Conservation (phyloP, 2,113 vertebrate genomes). For the Balaeniceps rex region DNA sequence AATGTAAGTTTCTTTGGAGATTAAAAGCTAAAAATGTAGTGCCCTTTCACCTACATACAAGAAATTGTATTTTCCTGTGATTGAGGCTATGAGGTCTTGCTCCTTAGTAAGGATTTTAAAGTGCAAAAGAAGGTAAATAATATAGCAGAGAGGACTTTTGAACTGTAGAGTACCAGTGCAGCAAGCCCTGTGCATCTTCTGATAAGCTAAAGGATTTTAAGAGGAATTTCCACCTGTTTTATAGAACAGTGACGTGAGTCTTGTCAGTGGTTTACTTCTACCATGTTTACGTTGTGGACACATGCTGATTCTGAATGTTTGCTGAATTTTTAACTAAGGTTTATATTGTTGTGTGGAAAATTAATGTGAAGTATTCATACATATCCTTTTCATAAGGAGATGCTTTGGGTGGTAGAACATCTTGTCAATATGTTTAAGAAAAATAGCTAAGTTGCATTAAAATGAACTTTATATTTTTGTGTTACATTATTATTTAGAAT, state of each 20-base stretch:
- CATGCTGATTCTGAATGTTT: not conserved
- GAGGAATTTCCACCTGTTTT: not conserved
- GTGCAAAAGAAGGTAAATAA: not conserved
- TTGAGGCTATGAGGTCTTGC: not conserved
- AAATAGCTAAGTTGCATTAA: not conserved
- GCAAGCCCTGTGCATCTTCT: not conserved
- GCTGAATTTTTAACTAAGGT: not conserved
- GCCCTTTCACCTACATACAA: not conserved
- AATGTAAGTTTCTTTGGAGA: not conserved
- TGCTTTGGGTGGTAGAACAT: not conserved
- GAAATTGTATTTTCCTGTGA: not conserved
- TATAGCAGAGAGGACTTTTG: not conserved
- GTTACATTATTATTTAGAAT: not conserved
- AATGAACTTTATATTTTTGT: not conserved
- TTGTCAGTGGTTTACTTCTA: not conserved
- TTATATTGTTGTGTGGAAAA: not conserved
- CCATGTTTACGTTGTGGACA: not conserved
- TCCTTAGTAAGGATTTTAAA: not conserved
- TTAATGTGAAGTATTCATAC: too few relatives aligned
- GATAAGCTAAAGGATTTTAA: not conserved
- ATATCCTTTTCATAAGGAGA: not conserved
- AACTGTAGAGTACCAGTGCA: not conserved
- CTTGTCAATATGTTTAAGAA: not conserved
- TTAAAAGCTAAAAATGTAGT: not conserved
- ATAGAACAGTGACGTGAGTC: not conserved